phyloP scores from a whole-genome alignment of 2,888 invertebrate genomes.

The Crocallis elinguaria region DNA sequence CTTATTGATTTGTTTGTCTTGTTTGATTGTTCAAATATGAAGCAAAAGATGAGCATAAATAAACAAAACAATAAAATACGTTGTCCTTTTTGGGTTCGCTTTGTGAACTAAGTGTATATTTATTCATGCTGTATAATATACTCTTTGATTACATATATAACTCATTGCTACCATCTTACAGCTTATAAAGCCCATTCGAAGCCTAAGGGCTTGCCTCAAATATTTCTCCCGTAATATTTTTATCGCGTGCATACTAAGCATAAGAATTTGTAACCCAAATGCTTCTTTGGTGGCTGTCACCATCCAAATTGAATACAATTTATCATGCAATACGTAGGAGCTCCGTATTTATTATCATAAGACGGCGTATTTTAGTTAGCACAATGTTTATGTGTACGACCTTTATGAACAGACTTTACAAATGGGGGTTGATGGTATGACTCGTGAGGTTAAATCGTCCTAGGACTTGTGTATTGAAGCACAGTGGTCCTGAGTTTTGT shows the following conservation, averaged over 20 bases:
- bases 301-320: slow-evolving; percentile 80
- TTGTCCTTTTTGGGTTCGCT: too few species aligned
- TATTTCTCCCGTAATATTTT: slow-evolving; percentile 44
- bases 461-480: too few species aligned
- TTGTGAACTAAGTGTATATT: too few species aligned
- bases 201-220: slow-evolving; percentile 25
- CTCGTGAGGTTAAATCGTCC: too few species aligned
- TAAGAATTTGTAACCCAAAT: slow-evolving; percentile 80
- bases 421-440: too few species aligned
- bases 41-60: too few species aligned
- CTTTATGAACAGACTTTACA: neutral
- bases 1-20: too few species aligned
- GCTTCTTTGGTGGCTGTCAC: slow-evolving; percentile 77
- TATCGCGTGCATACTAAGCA: slow-evolving; percentile 77
- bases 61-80: too few species aligned
- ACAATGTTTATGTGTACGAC: slow-evolving; percentile 19
- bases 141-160: too few species aligned
- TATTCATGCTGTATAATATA: too few species aligned
- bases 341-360: slow-evolving; percentile 44
- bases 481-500: too few species aligned
- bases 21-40: too few species aligned
- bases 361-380: slow-evolving; percentile 29
- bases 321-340: slow-evolving; percentile 74
- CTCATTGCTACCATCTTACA: neutral
- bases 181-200: slow-evolving; percentile 3